A percentile compares a stretch with the other conserved stretches of the same genome.
phyloP scores from a whole-genome alignment of 1,140 invertebrate genomes.

The Ceratitis capitata region DNA sequence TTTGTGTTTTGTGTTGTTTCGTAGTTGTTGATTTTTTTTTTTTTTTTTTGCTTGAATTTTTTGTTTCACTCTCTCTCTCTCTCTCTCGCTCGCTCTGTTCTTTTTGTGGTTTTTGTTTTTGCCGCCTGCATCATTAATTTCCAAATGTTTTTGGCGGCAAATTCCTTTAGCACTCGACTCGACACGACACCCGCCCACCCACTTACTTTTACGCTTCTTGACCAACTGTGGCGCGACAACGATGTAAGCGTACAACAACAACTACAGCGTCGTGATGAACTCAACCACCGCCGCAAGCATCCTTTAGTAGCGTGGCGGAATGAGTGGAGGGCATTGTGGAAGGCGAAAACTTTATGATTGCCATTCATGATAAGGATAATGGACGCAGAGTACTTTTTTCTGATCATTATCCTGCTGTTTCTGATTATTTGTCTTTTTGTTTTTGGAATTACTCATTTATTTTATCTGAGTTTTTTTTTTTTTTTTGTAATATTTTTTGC shows the following conservation, averaged over 20 bases:
- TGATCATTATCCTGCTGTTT: neutral
- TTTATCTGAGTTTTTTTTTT: no score
- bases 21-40: neutral
- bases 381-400: neutral
- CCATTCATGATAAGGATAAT: constrained; percentile 39
- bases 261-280: neutral
- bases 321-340: neutral
- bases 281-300: neutral
- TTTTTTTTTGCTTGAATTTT: neutral
- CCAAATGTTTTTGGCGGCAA: constrained; percentile 38
- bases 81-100: neutral
- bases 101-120: constrained; percentile 32
- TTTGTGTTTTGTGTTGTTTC: neutral
- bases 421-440: constrained; percentile 31
- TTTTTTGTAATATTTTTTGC: neutral
- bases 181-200: no score
- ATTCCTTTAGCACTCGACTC: constrained; percentile 32
- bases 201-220: constrained; percentile 23
- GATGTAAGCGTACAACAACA: neutral
- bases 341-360: constrained; percentile 38
- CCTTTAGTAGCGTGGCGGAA: neutral
- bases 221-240: neutral
- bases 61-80: no score
- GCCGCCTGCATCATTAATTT: constrained; percentile 40
- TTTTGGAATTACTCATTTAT: neutral